phyloP scores from a whole-genome alignment of 2,888 invertebrate genomes.

The Phragmatobia fuliginosa region DNA sequence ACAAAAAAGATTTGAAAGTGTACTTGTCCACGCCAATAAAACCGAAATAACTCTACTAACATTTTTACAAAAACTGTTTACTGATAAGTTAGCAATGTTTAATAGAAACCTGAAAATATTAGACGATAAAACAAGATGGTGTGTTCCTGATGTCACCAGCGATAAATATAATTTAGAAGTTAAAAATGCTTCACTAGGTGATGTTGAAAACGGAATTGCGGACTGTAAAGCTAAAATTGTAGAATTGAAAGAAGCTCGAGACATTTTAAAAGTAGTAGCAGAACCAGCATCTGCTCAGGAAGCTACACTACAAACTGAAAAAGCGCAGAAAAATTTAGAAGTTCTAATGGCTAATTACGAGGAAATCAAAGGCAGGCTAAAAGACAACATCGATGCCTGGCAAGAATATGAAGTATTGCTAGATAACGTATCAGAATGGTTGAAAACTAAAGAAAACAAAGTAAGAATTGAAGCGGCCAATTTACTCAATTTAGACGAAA shows the following conservation, averaged over 20 bases:
- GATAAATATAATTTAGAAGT: slow-evolving; percentile 97
- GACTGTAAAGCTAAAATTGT: slow-evolving; percentile 90
- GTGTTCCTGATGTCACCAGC: slow-evolving; percentile 94
- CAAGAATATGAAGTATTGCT: slow-evolving; percentile 92
- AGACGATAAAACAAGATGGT: slow-evolving; percentile 96
- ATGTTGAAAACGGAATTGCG: slow-evolving; percentile 90
- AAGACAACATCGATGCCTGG: slow-evolving; percentile 92
- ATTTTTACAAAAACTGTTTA: slow-evolving; percentile 95
- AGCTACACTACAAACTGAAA: slow-evolving; percentile 89
- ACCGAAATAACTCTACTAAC: slow-evolving; percentile 92
- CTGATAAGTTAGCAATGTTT: slow-evolving; percentile 93
- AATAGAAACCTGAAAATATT: slow-evolving; percentile 93
- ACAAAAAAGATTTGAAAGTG: slow-evolving; percentile 94
- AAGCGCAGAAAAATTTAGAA: slow-evolving; percentile 90
- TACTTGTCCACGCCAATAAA: slow-evolving; percentile 92
- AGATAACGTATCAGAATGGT: slow-evolving; percentile 91
- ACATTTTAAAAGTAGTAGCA: slow-evolving; percentile 91
- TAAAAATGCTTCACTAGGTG: slow-evolving; percentile 92
- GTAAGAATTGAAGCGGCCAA: slow-evolving; percentile 91
- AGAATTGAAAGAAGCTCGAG: slow-evolving; percentile 90
- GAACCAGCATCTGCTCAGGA: slow-evolving; percentile 89
- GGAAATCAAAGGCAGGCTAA: slow-evolving; percentile 89
- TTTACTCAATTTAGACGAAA: slow-evolving; percentile 89
- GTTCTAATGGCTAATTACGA: slow-evolving; percentile 89
- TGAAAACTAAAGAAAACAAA: slow-evolving; percentile 92